Base-by-base conservation (phyloP, 2,888 invertebrate species). In the Agrochola macilenta region DNA sequence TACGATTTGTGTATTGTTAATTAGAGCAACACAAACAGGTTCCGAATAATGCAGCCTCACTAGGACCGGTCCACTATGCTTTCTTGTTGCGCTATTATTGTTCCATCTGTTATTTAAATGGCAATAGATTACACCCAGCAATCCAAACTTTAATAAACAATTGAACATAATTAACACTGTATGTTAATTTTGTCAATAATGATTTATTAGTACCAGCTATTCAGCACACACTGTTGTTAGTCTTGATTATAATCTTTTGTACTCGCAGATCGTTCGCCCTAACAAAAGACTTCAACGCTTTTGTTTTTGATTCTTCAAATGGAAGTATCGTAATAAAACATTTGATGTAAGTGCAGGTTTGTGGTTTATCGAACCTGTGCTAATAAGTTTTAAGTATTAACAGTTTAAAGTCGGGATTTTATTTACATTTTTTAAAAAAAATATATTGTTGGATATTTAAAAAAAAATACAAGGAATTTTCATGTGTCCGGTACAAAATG, bases 1-100 rank as follows among this genome's bases (percentile, higher is more conserved):
- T 95, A 94, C 96, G 96, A 96, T 96, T 96, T 96, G 96, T 96
- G 96, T 96, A 95, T 96, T 95, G 96, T 96, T 96, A 96, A 96
- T 96, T 96, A 96, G 96, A 96, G 95, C 95, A 95, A 93, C 92
- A 92, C 89, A 94, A 96, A 95, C 96, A 94, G 96, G 96, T 96
- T 95, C 93, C 89, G 83, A 93, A 92, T 94, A 94, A 94, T 93
- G 94, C 91, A 91, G 92, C 91, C 87, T 77, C 87, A 76, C 82
- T 83, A 84, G 72, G 88, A 93, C 93, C 91, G 92, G 93, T 92
- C 91, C 88, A 89, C 91, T 88, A 90, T 88, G 91, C 93, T 93
- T 93, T 95, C 95, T 94, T 94, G 94, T 93, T 92, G 93, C 92
- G 92, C 94, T 93, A 95, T 95, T 95, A 95, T 95, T 94, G 95